Evolutionary conservation across 2,888 invertebrate genomes (phyloP).

Genomic region (Ectemnius cavifrons): DNA sequence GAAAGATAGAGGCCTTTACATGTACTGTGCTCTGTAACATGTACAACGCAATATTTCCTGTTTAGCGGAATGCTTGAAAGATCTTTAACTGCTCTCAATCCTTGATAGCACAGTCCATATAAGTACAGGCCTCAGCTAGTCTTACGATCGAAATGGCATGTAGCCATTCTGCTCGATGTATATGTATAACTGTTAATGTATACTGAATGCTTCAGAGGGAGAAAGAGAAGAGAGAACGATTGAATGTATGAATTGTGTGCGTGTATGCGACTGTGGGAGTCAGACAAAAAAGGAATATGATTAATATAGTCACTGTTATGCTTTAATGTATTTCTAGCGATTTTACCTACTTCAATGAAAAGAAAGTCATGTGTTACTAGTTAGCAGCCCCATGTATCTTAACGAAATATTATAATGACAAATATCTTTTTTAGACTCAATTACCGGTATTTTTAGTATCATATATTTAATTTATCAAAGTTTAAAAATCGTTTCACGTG

Average conservation of each 20-base stretch:
- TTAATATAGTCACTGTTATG: conserved; percentile 75
- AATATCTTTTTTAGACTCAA: conserved; percentile 50
- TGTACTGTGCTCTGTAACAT: conserved; percentile 59
- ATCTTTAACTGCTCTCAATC: conserved; percentile 46
- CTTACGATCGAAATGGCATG: conserved; percentile 72
- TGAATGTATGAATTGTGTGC: conserved; percentile 47
- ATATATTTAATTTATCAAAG: conserved; percentile 47
- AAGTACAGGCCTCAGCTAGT: conserved; percentile 76
- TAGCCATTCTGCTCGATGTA: conserved; percentile 70
- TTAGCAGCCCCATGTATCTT: conserved; percentile 62
- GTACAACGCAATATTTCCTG: conserved; percentile 44
- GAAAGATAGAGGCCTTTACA: conserved; percentile 67
- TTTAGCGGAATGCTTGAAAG: conserved; percentile 52
- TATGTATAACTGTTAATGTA: conserved; percentile 68
- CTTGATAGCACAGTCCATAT: conserved; percentile 57
- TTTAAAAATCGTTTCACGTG: conserved; percentile 23
- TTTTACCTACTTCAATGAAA: conserved; percentile 71
- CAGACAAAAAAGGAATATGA: conserved; percentile 64
- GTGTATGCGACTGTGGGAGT: conserved; percentile 47
- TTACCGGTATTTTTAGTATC: conserved; percentile 50
- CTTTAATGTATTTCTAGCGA: conserved; percentile 76
- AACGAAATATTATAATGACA: conserved; percentile 53
- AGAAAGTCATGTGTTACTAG: conserved; percentile 67
- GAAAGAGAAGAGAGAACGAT: conserved; percentile 29
- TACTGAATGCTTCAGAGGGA: conserved; percentile 55